phyloP scores from a whole-genome alignment of 2,888 invertebrate species.

The Callyntrura sp. region DNA sequence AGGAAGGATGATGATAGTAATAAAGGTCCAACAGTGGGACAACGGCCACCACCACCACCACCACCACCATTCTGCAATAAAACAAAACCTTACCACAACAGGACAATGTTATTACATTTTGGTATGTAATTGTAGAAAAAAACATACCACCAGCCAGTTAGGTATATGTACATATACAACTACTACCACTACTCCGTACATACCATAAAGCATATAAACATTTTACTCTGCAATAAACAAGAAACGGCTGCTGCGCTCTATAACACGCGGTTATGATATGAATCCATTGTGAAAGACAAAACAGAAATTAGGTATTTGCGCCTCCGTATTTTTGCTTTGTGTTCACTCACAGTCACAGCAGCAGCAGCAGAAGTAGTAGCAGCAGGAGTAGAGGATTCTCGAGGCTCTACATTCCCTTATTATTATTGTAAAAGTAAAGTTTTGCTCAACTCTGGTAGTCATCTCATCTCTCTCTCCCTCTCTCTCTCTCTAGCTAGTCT shows the following conservation, averaged over 20 bases:
- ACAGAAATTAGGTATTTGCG: constrained; percentile 53
- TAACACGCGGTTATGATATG: neutral
- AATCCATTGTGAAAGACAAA: neutral
- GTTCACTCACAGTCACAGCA: neutral
- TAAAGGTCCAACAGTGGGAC: constrained; percentile 11
- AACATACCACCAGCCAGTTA: neutral
- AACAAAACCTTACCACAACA: constrained; percentile 14
- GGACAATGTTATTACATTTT: constrained; percentile 29
- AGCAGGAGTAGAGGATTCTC: no score
- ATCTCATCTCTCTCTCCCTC: no score
- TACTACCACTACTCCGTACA: neutral
- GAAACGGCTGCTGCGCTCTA: neutral
- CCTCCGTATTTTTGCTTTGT: neutral
- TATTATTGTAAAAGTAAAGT: neutral
- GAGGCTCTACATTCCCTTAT: constrained; percentile 5
- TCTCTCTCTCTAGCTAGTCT: no score
- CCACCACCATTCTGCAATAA: neutral
- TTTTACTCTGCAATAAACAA: neutral
- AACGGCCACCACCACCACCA: constrained; percentile 8
- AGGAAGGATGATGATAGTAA: constrained; percentile 52
- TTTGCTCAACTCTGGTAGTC: neutral
- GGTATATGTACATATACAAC: constrained; percentile 6
- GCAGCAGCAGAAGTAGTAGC: no score
- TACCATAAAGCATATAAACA: no score
- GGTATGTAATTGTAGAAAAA: constrained; percentile 24